Percentiles rank a stretch among this genome's conserved stretches.
These are phyloP conservation scores for Ethmia dodecea DNA, from an alignment of 2,888 invertebrate species.

Conservation along the genomic window DNA sequence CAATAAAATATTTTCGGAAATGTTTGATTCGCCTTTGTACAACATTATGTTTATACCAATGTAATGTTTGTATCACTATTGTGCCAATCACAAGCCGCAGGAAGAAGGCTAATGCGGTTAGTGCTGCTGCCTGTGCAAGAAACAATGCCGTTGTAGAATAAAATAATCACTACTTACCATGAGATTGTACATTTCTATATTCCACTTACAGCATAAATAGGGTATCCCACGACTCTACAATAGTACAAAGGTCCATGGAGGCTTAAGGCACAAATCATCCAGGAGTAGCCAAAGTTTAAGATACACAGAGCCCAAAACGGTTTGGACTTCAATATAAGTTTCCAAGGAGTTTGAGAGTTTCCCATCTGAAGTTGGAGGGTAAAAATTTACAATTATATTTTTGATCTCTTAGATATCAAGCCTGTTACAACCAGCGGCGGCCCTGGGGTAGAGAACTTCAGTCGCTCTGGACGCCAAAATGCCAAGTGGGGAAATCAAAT, in stretches of 20 bases:
- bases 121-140: constrained; percentile 49
- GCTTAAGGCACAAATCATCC: constrained; percentile 63
- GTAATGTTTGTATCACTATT: constrained; percentile 52
- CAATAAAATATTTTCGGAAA: constrained; percentile 56
- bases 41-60: constrained; percentile 51
- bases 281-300: constrained; percentile 65
- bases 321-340: constrained; percentile 47
- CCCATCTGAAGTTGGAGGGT: constrained; percentile 57
- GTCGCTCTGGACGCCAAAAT: too few species aligned
- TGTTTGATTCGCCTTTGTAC: constrained; percentile 39
- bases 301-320: constrained; percentile 62
- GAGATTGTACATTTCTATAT: too few species aligned
- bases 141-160: constrained; percentile 8
- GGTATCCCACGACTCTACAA: constrained; percentile 41
- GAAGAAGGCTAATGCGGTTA: constrained; percentile 62
- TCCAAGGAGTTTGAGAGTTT: constrained; percentile 60
- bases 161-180: too few species aligned
- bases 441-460: too few species aligned
- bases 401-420: too few species aligned
- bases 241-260: constrained; percentile 61
- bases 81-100: constrained; percentile 57
- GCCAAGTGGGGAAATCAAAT: too few species aligned
- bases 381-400: too few species aligned
- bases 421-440: too few species aligned
- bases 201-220: constrained; percentile 50